These are phyloP conservation scores for Cyprinodon diabolis DNA, from an alignment of 2,797 vertebrate genomes.

Conservation along the genomic window DNA sequence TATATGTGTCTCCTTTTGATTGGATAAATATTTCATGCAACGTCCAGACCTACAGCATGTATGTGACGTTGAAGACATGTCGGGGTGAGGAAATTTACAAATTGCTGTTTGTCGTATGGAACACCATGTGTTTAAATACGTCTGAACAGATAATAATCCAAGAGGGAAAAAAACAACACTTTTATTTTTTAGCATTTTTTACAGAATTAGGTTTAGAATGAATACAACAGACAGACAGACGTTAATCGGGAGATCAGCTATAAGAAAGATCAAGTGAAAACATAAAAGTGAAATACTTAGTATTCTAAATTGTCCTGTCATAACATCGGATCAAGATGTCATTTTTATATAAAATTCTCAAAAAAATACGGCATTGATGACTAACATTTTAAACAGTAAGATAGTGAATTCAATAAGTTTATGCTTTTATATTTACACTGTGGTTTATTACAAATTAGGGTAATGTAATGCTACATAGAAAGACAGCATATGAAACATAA, in stretches of 20 bases:
- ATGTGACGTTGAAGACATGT: constrained; percentile 61
- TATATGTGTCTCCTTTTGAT: constrained; percentile 65
- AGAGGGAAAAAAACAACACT: background rate
- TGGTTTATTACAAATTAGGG: background rate
- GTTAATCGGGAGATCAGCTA: background rate
- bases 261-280: background rate
- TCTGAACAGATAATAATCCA: background rate
- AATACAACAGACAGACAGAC: background rate
- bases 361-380: background rate
- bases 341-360: background rate
- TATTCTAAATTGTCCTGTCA: background rate
- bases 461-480: background rate
- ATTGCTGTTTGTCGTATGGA: constrained; percentile 52
- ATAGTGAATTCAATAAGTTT: background rate
- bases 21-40: constrained; percentile 78
- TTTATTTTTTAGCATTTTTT: too few species aligned
- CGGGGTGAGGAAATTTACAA: constrained; percentile 52
- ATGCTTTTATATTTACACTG: background rate
- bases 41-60: constrained; percentile 58
- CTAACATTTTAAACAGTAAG: background rate
- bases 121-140: background rate
- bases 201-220: background rate
- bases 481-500: background rate
- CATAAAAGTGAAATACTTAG: background rate
- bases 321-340: background rate